Evolutionary conservation across 2,113 vertebrate genomes (phyloP).

Genomic region (Apteryx mantelli): DNA sequence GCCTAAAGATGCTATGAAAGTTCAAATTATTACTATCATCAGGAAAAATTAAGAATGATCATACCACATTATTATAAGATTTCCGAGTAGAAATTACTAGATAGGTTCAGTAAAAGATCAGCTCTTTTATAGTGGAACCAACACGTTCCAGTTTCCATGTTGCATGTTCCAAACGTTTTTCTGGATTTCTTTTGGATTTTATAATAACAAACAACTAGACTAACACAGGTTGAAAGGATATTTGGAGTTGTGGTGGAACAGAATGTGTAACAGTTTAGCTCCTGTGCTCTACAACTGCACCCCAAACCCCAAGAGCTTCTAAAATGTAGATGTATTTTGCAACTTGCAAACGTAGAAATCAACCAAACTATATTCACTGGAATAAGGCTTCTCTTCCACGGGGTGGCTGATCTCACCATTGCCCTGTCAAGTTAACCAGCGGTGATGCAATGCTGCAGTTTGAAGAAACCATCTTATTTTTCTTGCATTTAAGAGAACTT

Average conservation of each 20-base stretch:
- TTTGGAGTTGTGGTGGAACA: not conserved
- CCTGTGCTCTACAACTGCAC: not conserved
- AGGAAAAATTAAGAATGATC: not conserved
- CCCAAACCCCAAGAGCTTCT: not conserved
- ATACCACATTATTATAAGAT: not conserved
- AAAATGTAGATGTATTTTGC: fast-evolving
- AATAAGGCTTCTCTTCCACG: not conserved
- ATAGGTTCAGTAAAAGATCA: not conserved
- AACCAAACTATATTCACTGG: not conserved
- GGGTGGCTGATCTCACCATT: not conserved
- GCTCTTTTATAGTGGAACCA: not conserved
- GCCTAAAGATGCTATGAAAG: not conserved
- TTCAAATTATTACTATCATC: not conserved
- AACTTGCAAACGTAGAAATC: not conserved
- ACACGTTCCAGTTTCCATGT: not conserved
- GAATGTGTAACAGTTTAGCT: not conserved
- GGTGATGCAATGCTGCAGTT: not conserved
- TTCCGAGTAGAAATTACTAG: not conserved
- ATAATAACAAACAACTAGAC: not conserved
- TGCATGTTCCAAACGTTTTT: not conserved
- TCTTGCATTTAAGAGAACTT: not conserved
- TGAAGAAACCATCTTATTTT: not conserved
- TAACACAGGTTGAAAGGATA: not conserved
- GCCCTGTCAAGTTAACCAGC: not conserved
- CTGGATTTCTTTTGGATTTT: not conserved